Evolutionary conservation across 1,140 invertebrate genomes (phyloP), one percentile per base, ranked within the genome.

Genomic region (Ceratosolen solmsi): DNA sequence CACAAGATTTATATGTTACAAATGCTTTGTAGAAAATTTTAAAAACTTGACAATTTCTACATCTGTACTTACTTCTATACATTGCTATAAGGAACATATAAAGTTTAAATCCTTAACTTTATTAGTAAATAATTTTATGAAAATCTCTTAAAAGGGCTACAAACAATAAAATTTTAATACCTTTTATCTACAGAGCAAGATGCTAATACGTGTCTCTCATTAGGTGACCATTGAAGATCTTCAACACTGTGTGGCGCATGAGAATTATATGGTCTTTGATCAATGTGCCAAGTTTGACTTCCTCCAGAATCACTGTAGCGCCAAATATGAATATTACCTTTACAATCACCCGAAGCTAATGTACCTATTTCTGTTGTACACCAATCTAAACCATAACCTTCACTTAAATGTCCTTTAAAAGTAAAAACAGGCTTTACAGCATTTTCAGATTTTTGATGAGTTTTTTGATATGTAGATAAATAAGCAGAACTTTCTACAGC

Each of bases 211-310:
- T 96, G 95, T 87, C 91, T 93, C 93, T 99, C 99, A 92, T 95
- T 99, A 4, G 98, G 98, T 82, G 98, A 99, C 99, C 99, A 99
- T 87, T 99, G 98, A 81, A 99, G 93, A 92, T 99, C 99, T 93
- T 99, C 99, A 11, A 99, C 97, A 75, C 98, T 99, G 25, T 88
- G 84, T 60, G 94, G 94, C 30, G 94, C 95, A 89, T 99, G 99
- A 2, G 96, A 97, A 83, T 94, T 93, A 80, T 97, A 94, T 1
- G 98, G 96, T 71, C 95, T 92, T 88, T 98, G 96, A 91, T 99
- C 97, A 13, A 99, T 96, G 86, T 93, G 92, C 98, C 98, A 99
- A 60, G 92, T 93, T 1, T 93, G 92, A 72, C 92, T 94, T 33
- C 91, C 92, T 54, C 27, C 82, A 74, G 71, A 84, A 86, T 97